phyloP scores from a whole-genome alignment of 2,888 invertebrate genomes.

The Slavum lentiscoides region DNA sequence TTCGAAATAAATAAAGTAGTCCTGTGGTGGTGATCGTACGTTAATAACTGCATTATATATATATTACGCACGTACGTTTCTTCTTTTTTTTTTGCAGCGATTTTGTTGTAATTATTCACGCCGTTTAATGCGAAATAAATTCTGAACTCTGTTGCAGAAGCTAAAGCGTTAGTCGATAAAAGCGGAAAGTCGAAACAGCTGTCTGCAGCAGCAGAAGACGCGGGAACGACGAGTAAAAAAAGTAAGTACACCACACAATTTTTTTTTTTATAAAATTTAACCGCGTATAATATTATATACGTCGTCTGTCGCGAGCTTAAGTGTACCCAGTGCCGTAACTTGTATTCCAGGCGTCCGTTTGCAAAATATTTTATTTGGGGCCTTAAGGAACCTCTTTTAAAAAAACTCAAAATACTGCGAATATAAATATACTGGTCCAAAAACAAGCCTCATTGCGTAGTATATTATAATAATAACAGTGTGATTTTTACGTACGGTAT shows the following conservation, averaged over 20 bases:
- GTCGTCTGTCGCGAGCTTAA: not conserved
- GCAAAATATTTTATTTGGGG: no score
- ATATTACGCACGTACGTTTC: not conserved
- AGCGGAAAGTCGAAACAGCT: not conserved
- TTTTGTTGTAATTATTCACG: no score
- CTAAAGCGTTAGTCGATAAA: slow-evolving; percentile 6
- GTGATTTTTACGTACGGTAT: no score
- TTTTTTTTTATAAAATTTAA: not conserved
- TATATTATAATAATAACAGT: no score
- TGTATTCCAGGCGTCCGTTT: no score
- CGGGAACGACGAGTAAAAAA: slow-evolving; percentile 26
- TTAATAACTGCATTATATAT: not conserved
- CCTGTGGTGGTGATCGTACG: not conserved
- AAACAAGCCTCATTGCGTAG: no score
- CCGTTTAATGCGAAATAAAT: not conserved
- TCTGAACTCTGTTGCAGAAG: slow-evolving; percentile 19
- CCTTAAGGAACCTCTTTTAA: no score
- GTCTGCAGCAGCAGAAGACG: not conserved
- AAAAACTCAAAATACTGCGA: no score
- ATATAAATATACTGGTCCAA: no score
- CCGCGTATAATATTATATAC: not conserved
- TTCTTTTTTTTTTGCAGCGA: no score
- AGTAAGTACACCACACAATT: slow-evolving; percentile 1
- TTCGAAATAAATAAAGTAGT: not conserved
- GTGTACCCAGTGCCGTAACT: not conserved